Evolutionary conservation across 2,797 vertebrate genomes (phyloP).

Genomic region (Perodicticus potto): DNA sequence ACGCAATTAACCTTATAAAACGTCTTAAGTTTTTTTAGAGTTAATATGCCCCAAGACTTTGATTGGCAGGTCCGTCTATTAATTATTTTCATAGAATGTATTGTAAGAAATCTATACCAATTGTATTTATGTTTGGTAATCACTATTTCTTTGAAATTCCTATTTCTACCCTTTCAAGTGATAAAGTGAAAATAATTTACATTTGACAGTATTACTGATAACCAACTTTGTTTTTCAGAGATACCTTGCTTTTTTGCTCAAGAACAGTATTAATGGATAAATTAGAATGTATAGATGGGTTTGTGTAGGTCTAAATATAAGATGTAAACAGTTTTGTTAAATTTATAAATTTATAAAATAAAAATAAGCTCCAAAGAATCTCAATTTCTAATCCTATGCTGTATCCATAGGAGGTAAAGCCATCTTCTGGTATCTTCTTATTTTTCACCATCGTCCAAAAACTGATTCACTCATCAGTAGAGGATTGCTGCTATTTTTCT

Average conservation of each 20-base stretch:
- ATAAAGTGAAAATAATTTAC: slow-evolving; percentile 11
- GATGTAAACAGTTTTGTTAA: background rate
- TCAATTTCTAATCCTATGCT: background rate
- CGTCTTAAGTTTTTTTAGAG: background rate
- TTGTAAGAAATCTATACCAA: background rate
- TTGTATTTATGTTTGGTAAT: background rate
- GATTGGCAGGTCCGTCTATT: background rate
- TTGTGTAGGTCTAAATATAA: background rate
- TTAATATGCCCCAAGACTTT: background rate
- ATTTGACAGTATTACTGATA: slow-evolving; percentile 46
- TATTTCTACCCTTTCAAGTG: slow-evolving; percentile 14
- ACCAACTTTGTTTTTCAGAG: background rate
- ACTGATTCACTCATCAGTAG: background rate
- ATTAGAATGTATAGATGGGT: slow-evolving; percentile 8
- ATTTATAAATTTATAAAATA: background rate
- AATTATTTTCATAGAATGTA: background rate
- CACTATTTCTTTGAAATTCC: background rate
- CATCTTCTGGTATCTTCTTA: background rate
- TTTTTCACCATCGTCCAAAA: background rate
- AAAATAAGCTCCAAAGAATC: background rate
- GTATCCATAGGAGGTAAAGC: background rate
- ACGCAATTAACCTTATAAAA: background rate
- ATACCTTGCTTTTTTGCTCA: background rate
- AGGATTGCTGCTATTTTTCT: slow-evolving; percentile 32
- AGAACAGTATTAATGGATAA: background rate